Base-by-base conservation (phyloP, 2,113 vertebrate genomes). In the Oryzias curvinotus region DNA sequence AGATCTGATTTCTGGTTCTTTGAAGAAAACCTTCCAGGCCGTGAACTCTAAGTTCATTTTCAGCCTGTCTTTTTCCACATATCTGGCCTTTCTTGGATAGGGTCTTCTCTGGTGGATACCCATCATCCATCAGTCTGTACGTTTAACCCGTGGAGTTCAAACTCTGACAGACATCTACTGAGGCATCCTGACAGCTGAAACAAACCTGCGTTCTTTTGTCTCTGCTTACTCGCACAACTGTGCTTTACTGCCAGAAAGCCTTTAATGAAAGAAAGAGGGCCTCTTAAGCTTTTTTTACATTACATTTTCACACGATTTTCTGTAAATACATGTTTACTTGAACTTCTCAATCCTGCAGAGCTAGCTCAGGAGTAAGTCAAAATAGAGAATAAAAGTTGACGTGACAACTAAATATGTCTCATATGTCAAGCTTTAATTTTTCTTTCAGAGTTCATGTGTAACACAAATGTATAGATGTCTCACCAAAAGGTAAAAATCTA, bases 71-170 rank as follows among this genome's bases (percentile, higher is more conserved):
- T 68, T 28, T 70, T 65, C 71, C 71, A 68, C 28, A 21, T 67
- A 54, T 64, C 75, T 66, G 60, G 43, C 46, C 13, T 57, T 74
- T 23, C 60, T 50, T 71, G 60, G 66, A 74, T 52, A 42, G 52
- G 19, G 74, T 78, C 77, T 78, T n/a, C 75, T 81, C 75, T 69
- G 67, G 78, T 74, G 83, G 64, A 66, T 72, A 81, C 23, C 69
- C 75, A 66, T 79, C 82, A 76, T 68, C 72, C 73, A 66, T 81
- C 80, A 62, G 74, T 68, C 65, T 47, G 60, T 63, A 62, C 18
- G 25, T 73, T 76, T 53, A 68, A 78, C 71, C 60, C 59, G 54
- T 69, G 49, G 72, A 78, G 75, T 56, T 64, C 53, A 57, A 78
- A 62, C 42, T 75, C 72, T 66, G 78, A 81, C 72, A 69, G 75